These are phyloP conservation scores for Alectura lathami DNA, from an alignment of 2,113 vertebrate genomes.

Conservation along the genomic window DNA sequence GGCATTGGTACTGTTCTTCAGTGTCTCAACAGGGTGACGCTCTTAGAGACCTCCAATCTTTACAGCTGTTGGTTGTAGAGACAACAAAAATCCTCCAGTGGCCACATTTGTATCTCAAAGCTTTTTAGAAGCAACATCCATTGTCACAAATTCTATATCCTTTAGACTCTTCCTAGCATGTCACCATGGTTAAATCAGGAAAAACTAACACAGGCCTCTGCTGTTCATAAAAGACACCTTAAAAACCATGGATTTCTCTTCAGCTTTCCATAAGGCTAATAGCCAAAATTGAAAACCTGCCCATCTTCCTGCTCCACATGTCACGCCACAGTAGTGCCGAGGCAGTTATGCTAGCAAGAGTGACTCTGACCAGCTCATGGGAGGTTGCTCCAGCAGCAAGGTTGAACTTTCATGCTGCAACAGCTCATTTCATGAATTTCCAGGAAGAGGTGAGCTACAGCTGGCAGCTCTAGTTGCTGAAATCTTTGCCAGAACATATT, in stretches of 20 bases:
- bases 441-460: slow-evolving; percentile 65
- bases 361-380: slow-evolving; percentile 36
- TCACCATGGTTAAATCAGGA: background rate
- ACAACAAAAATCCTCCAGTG: background rate
- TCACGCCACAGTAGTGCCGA: background rate
- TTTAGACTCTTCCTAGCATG: background rate
- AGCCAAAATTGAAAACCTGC: background rate
- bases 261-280: background rate
- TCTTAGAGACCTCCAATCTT: background rate
- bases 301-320: slow-evolving; percentile 51
- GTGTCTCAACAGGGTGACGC: background rate
- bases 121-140: background rate
- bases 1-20: background rate
- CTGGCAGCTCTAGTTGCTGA: slow-evolving; percentile 42
- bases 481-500: slow-evolving; percentile 16
- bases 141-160: background rate
- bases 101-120: background rate
- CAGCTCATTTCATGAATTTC: slow-evolving; percentile 61
- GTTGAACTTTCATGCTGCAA: slow-evolving; percentile 51
- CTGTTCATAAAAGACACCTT: background rate
- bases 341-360: slow-evolving; percentile 7
- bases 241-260: slow-evolving; percentile 23
- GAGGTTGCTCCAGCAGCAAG: slow-evolving; percentile 29
- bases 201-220: background rate
- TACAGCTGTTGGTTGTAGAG: too few species aligned